Evolutionary conservation across 2,888 invertebrate genomes (phyloP).

Genomic region (Gerosis bhagava): DNA sequence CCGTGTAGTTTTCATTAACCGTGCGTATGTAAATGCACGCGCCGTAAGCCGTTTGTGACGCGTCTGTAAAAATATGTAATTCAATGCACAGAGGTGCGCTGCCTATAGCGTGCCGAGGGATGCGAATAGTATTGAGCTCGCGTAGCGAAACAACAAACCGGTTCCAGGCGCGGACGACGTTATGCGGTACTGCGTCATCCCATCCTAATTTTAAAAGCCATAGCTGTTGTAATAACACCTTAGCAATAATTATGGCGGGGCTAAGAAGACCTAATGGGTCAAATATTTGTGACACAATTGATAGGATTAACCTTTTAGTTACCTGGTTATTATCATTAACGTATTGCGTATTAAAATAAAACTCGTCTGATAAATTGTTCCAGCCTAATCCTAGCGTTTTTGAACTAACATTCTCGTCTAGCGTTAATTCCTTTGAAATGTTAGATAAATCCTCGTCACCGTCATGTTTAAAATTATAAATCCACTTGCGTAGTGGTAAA

Average conservation of each 20-base stretch:
- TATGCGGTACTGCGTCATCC: conserved; percentile 22
- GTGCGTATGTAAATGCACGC: conserved; percentile 35
- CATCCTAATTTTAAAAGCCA: conserved; percentile 26
- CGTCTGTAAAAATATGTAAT: conserved; percentile 37
- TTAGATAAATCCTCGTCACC: neutral
- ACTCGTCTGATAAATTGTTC: no score
- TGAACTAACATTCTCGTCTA: conserved; percentile 10
- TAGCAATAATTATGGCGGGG: conserved; percentile 23
- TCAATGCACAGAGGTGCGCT: conserved; percentile 14
- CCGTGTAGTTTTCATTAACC: conserved; percentile 14
- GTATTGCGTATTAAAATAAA: no score
- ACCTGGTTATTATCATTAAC: no score
- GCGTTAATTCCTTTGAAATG: conserved; percentile 6
- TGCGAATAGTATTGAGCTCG: conserved; percentile 10
- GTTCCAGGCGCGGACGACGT: conserved; percentile 12
- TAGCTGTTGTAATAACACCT: conserved; percentile 27
- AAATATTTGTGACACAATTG: conserved; percentile 31
- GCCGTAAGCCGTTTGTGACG: conserved; percentile 33
- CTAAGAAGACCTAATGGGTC: conserved; percentile 35
- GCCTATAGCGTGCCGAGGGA: conserved; percentile 24
- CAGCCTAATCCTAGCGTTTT: conserved; percentile 28
- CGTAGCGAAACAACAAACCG: conserved; percentile 9
- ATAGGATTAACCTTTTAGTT: no score
- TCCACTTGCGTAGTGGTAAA: conserved; percentile 17
- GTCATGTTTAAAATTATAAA: conserved; percentile 13